Base-by-base conservation (phyloP, 2,888 invertebrate species). In the Drosophila neonasuta region DNA sequence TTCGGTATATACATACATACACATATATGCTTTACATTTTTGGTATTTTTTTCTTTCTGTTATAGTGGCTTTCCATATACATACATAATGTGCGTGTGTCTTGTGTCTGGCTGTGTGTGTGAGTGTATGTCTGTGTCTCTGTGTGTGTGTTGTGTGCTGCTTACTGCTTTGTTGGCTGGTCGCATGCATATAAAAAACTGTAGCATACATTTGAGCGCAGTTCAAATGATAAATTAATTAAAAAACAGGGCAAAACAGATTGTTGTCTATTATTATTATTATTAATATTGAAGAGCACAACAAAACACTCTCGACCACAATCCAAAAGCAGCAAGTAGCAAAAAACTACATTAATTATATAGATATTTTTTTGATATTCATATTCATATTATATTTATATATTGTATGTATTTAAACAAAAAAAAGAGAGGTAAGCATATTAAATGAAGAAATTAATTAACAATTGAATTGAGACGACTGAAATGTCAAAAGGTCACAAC, bases 31-130 rank as follows among this genome's bases (percentile, higher is more conserved):
- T 64, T 65, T 54, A 51, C 68, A 71, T 61, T 82, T 57, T 39
- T 45, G 24, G 24, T 24, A 24, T 24, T 24, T 24, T 24, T 24
- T 1, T 24, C 5, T 5, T 24, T 24, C 24, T 15, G 39, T 41
- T 81, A 81, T 67, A 48, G 60, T 84, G 86, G 82, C 86, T 82
- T 70, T 84, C 82, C 87, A 82, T 84, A 84, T 83, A 41, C 39
- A 84, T 83, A 84, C 79, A 86, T 85, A 68, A 45, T 67, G 49
- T 68, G 50, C 57, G 46, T 48, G 51, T 29, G 32, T 42, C 32
- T 20, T 24, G 48, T 68, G 51, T 7, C 50, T 51, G 44, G 20
- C 3, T 17, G n/a, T 36, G n/a, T n/a, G 24, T 52, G 51, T 46
- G 54, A 51, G 42, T 68, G 65, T 65, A 20, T 41, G 41, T 17